Evolutionary conservation across 2,797 vertebrate genomes (phyloP).

Genomic region (Takifugu ocellatus): DNA sequence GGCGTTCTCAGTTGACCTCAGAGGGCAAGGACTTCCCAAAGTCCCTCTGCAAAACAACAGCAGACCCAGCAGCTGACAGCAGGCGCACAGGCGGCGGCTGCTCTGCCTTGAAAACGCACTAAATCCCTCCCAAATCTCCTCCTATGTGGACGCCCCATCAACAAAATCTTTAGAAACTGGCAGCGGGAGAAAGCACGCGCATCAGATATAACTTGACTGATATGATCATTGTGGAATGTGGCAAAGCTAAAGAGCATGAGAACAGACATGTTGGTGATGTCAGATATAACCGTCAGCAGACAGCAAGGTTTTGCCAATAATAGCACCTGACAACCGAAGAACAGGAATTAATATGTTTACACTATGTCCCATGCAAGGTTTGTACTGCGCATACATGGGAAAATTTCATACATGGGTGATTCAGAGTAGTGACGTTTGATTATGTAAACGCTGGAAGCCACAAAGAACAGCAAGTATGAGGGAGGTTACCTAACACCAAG

Average conservation of each 20-base stretch:
- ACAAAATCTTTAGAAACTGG: conserved; percentile 19
- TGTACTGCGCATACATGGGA: conserved; percentile 3
- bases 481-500: not conserved
- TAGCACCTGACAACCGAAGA: conserved; percentile 24
- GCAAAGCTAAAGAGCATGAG: conserved; percentile 62
- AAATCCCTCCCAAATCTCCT: conserved; percentile 19
- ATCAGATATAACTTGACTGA: conserved; percentile 57
- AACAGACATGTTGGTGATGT: conserved; percentile 73
- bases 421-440: conserved; percentile 26
- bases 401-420: conserved; percentile 8
- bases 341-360: conserved; percentile 46
- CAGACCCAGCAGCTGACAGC: conserved; percentile 63
- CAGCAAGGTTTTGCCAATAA: conserved; percentile 39
- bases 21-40: conserved; percentile 79
- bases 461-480: not conserved
- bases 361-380: conserved; percentile 23
- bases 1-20: conserved; percentile 73
- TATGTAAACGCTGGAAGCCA: conserved; percentile 28
- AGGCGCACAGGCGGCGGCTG: conserved; percentile 42
- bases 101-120: conserved; percentile 39
- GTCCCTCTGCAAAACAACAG: conserved; percentile 78
- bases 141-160: conserved; percentile 19
- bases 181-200: conserved; percentile 16
- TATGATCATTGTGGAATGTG: conserved; percentile 78
- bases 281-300: conserved; percentile 50